Evolutionary conservation across 2,888 invertebrate genomes (phyloP), one percentile per base, ranked within the genome.

Genomic region (Artemia sinica): DNA sequence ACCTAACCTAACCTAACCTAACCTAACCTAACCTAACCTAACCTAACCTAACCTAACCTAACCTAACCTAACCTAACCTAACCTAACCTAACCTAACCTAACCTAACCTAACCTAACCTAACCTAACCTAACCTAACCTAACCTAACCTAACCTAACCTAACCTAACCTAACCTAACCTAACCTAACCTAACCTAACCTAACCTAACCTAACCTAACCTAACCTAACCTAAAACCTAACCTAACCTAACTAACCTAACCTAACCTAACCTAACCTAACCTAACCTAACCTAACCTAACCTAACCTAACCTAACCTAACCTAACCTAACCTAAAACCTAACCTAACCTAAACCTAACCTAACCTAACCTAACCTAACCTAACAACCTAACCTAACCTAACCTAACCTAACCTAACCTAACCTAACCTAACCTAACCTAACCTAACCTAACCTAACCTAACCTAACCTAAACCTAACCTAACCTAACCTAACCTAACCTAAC

Each of bases 31-130:
- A 70, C 70, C 71, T 65, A 72, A 70, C 52, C 65, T 69, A 71
- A 69, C 71, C 70, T 69, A 71, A 72, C 72, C 71, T 72, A 71
- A 69, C 70, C 71, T 66, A 71, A 71, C 72, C 69, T 70, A 71
- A 72, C 70, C 70, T 58, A 71, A 72, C 71, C 71, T 68, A 72
- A 72, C 71, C 71, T 69, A 71, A 72, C 71, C 70, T 67, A 72
- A 71, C 71, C 70, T 68, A 72, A 70, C 71, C 70, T 68, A 70
- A 71, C 71, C 70, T 71, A 71, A 70, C 70, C 68, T 69, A 11
- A 68, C 69, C 71, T 67, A 51, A 71, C 69, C 71, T 70, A 66
- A 71, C 71, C 71, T 72, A 58, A 72, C 71, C 72, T 72, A 66
- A 72, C 28, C 28, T 28, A 28, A 28, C 28, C 28, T 28, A 28